Base-by-base conservation (phyloP, 2,888 invertebrate species). In the Helleia helle region DNA sequence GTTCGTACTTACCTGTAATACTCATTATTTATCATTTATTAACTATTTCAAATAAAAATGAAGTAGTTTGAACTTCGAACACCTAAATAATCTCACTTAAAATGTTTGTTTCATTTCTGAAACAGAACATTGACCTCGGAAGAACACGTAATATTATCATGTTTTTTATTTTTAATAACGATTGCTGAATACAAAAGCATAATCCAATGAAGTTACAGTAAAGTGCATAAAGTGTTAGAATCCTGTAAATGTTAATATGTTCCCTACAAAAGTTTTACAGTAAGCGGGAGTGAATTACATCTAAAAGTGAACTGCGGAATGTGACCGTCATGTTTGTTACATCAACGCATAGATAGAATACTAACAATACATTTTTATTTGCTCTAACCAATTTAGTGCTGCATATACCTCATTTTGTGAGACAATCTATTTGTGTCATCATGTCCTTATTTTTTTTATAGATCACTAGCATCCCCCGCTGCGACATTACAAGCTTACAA, bases 291-390 rank as follows among this genome's bases (percentile, higher is more conserved):
- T 60, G 58, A 72, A 67, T 80, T 79, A 81, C 83, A 83, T 72
- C 71, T 72, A 74, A 71, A 72, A 64, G 65, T 68, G 72, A 68
- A 65, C 67, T 57, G 42, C 69, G 72, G 80, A 84, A 79, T 81
- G 80, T 75, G 79, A 66, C 72, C 75, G 79, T 81, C 85, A 76
- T 85, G 81, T 84, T 84, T 83, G 76, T 84, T 84, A 83, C 81
- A 83, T 79, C 77, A 75, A 80, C 71, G 65, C 61, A 61, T 59
- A 62, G 60, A 61, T 58, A 53, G 60, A 69, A 63, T 62, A 70
- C 60, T 68, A 65, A 58, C 63, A 67, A 68, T n/a, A 44, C 41
- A 38, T 41, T 36, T 49, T 54, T 49, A 52, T 54, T 53, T 48
- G 43, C 48, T 60, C 56, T 60, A 68, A 68, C 62, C 55, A 60